Evolutionary conservation across 2,797 vertebrate genomes (phyloP), one percentile per base, ranked within the genome.

Genomic region (Micromesistius poutassou): DNA sequence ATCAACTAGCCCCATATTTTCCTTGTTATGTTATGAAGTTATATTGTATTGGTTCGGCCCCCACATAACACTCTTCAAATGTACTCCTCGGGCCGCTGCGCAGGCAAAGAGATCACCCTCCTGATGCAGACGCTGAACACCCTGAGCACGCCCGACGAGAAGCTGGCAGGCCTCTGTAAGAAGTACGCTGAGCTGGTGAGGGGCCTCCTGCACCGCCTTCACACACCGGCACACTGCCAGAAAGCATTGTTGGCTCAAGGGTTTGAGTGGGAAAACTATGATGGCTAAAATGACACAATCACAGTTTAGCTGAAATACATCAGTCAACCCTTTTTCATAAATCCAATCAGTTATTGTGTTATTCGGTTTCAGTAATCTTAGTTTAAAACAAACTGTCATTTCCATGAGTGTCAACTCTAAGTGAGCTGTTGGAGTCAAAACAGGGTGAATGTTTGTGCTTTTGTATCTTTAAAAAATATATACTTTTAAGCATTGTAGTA

Each of bases 91-190:
- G 36, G 50, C 30, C 78, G 3, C 16, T 40, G 0, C 74, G 22
- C 42, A 93, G 92, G 92, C 1, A 93, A 93, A 89, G 98, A 99
- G 86, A 98, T 99, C 92, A 99, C 97, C 0, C 92, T 99, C 78
- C 93, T 99, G 86, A 99, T 99, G 98, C 98, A 99, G 94, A 99
- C 98, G 0, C 87, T 98, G 75, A 99, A 99, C 93, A 98, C 97
- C 0, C 92, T 99, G 86, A 99, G 97, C 90, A 99, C 97, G 0
- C 96, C 98, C 0, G 98, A 99, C 82, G 97, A 99, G 88, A 99
- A 99, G 50, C 94, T 99, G 1, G 92, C 94, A 14, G 98, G 97
- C 0, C 94, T 99, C 72, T 99, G 98, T 92, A 99, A 97, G 93
- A 99, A 99, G 91, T 99, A 99, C 12, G 97, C 98, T 25, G 97